These are phyloP conservation scores for Heliconius aoede DNA, from an alignment of 2,888 invertebrate species.

Conservation along the genomic window DNA sequence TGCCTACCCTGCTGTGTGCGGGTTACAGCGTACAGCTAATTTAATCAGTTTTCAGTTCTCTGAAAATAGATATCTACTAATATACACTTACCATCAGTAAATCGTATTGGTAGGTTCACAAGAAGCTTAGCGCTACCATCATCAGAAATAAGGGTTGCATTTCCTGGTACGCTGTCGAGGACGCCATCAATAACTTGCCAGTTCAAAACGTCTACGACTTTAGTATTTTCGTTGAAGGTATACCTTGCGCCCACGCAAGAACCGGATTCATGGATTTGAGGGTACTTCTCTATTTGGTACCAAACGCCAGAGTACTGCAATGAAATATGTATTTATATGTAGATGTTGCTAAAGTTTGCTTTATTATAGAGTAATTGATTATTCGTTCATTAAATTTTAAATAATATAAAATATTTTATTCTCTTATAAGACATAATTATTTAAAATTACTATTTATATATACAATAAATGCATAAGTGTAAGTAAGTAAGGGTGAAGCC, in stretches of 20 bases:
- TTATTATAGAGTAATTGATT: no score
- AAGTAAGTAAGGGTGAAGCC: no score
- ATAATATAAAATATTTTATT: no score
- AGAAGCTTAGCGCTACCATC: constrained; percentile 62
- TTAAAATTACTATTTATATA: no score
- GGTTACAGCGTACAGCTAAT: no score
- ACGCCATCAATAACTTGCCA: constrained; percentile 67
- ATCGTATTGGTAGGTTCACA: constrained; percentile 58
- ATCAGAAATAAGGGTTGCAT: constrained; percentile 56
- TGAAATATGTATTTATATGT: background rate
- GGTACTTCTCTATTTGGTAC: constrained; percentile 72
- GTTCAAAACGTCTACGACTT: constrained; percentile 62
- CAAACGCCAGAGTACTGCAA: constrained; percentile 71
- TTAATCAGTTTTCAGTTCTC: background rate
- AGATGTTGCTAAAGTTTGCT: no score
- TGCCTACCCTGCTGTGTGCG: no score
- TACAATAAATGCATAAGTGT: no score
- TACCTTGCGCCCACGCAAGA: constrained; percentile 67
- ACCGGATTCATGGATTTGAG: constrained; percentile 58
- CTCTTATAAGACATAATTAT: no score
- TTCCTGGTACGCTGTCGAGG: constrained; percentile 60
- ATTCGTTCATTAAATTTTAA: no score
- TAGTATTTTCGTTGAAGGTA: constrained; percentile 53
- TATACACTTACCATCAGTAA: constrained; percentile 57
- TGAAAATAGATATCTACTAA: background rate